Conservation (phyloP, 1,140 invertebrate genomes). For the Leptinotarsa defecta region DNA sequence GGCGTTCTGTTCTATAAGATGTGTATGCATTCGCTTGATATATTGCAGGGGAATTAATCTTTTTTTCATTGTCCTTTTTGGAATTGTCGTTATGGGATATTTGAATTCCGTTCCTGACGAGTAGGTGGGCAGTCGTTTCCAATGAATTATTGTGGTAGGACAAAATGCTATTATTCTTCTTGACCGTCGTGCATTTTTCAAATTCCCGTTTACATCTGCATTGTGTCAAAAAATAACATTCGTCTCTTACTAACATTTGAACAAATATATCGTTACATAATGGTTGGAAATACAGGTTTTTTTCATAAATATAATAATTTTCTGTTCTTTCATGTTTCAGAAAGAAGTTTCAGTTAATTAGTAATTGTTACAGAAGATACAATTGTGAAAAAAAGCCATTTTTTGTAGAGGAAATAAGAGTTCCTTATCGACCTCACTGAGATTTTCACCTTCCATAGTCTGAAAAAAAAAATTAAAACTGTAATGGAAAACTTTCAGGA, state of each 20-base stretch:
- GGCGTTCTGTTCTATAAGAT: conserved; percentile 30
- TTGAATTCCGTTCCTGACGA: conserved; percentile 18
- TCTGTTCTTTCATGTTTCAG: too few relatives aligned
- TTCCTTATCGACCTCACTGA: too few relatives aligned
- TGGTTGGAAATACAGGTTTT: too few relatives aligned
- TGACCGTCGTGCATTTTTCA: conserved; percentile 1
- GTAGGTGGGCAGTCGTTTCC: conserved; percentile 19
- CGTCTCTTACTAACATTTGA: neutral
- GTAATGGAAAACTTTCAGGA: too few relatives aligned
- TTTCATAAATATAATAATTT: too few relatives aligned
- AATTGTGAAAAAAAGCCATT: too few relatives aligned
- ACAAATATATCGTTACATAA: neutral
- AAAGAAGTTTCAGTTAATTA: too few relatives aligned
- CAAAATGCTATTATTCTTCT: conserved; percentile 9
- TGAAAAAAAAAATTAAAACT: too few relatives aligned
- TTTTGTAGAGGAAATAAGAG: too few relatives aligned
- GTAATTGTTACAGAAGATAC: too few relatives aligned
- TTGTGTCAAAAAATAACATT: neutral
- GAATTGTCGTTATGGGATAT: conserved; percentile 18
- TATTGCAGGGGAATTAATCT: conserved; percentile 20
- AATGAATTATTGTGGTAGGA: conserved; percentile 20
- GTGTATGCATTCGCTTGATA: conserved; percentile 26
- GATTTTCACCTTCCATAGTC: too few relatives aligned
- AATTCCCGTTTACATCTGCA: neutral
- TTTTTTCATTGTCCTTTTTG: conserved; percentile 24